Percentiles rank a stretch among this genome's conserved stretches.
These are phyloP conservation scores for Timema podura DNA, from an alignment of 2,888 invertebrate species.

Conservation along the genomic window DNA sequence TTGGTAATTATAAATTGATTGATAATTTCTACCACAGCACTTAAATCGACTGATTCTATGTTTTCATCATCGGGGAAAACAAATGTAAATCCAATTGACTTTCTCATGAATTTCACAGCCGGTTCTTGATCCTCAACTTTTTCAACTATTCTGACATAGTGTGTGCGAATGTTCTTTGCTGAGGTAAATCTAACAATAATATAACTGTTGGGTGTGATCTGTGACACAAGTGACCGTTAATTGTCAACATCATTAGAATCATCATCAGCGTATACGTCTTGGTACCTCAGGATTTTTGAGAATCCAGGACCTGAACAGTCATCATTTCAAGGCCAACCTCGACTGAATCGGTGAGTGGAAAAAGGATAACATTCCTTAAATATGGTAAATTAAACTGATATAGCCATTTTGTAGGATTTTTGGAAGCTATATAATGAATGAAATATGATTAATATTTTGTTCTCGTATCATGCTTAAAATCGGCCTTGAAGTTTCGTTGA, in stretches of 20 bases:
- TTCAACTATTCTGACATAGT: conserved; percentile 6
- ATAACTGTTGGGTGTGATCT: neutral
- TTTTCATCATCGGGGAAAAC: conserved; percentile 3
- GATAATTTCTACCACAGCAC: neutral
- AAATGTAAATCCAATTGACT: neutral
- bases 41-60: neutral
- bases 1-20: neutral
- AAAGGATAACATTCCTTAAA: too few species aligned
- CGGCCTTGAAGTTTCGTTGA: too few species aligned
- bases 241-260: neutral
- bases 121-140: conserved; percentile 2
- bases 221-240: neutral
- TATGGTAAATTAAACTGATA: too few species aligned
- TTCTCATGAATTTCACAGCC: conserved; percentile 1
- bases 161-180: neutral
- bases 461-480: too few species aligned
- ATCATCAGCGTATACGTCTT: neutral
- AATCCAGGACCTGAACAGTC: neutral
- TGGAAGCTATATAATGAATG: too few species aligned
- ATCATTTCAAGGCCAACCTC: too few species aligned
- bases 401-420: too few species aligned
- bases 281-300: conserved; percentile 9
- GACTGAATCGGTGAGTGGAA: too few species aligned
- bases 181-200: conserved; percentile 3
- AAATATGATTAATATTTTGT: too few species aligned